phyloP scores from a whole-genome alignment of 64 coral and sea anemone species.

The Actinia equina region DNA sequence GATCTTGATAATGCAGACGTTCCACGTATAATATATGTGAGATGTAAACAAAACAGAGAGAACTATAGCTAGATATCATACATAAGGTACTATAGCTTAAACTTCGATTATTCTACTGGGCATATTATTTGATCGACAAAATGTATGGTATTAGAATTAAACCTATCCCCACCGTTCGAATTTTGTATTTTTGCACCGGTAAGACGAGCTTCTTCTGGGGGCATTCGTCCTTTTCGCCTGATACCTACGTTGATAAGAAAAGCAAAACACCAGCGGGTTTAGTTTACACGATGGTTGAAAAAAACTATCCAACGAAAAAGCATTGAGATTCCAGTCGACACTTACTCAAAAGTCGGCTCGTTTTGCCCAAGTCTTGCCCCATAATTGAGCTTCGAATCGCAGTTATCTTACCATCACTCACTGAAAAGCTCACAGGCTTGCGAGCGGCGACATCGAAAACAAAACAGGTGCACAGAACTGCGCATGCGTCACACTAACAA shows the following conservation, averaged over 20 bases:
- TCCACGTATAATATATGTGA: too few relatives aligned
- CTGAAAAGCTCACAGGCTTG: not conserved
- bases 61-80: not conserved
- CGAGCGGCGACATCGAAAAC: not conserved
- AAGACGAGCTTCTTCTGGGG: slow-evolving; percentile 29
- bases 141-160: not conserved
- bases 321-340: not conserved
- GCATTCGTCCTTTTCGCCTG: slow-evolving; percentile 49
- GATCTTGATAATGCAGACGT: not conserved
- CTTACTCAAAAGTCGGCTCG: slow-evolving; percentile 68
- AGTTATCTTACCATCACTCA: slow-evolving; percentile 2
- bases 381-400: not conserved
- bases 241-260: slow-evolving; percentile 22
- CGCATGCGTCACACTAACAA: not conserved
- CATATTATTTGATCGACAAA: not conserved
- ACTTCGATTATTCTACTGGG: not conserved
- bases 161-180: not conserved
- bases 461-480: slow-evolving; percentile 25
- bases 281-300: not conserved
- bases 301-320: not conserved
- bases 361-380: slow-evolving; percentile 71
- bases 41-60: not conserved
- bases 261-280: slow-evolving; percentile 1
- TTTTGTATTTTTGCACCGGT: not conserved
- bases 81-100: not conserved